Evolutionary conservation across 2,113 vertebrate species (phyloP).

Genomic region (Toxostoma redivivum): DNA sequence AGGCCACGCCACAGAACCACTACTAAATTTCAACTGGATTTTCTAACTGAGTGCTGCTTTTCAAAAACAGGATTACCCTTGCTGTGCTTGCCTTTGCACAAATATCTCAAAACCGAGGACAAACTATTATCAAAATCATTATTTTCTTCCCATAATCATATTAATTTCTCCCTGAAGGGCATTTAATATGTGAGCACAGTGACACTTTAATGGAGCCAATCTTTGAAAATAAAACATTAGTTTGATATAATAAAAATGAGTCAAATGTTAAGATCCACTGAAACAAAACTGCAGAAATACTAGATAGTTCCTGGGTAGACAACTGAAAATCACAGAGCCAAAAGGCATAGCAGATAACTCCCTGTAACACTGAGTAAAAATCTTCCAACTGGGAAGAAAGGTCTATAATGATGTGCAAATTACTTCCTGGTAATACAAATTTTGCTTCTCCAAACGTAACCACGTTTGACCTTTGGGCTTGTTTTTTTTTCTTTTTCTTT

Average conservation of each 20-base stretch:
- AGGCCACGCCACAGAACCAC: background rate
- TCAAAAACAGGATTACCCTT: background rate
- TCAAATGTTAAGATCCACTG: background rate
- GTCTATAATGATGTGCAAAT: background rate
- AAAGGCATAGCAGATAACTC: background rate
- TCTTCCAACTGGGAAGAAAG: background rate
- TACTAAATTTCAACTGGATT: background rate
- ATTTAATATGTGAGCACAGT: background rate
- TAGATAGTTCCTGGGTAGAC: background rate
- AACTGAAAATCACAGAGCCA: background rate
- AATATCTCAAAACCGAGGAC: background rate
- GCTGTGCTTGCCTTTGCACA: background rate
- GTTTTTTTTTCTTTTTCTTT: background rate
- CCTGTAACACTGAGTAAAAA: background rate
- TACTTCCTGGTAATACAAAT: background rate
- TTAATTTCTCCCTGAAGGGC: background rate
- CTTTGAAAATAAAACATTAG: background rate
- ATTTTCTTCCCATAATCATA: background rate
- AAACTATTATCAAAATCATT: background rate
- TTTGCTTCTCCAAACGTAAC: background rate
- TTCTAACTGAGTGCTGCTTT: background rate
- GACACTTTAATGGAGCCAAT: background rate
- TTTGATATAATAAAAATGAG: background rate
- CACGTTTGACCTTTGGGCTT: fast-evolving
- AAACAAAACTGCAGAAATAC: background rate